These are phyloP conservation scores for Cyprinodon diabolis DNA, from an alignment of 2,797 vertebrate genomes.

Conservation along the genomic window DNA sequence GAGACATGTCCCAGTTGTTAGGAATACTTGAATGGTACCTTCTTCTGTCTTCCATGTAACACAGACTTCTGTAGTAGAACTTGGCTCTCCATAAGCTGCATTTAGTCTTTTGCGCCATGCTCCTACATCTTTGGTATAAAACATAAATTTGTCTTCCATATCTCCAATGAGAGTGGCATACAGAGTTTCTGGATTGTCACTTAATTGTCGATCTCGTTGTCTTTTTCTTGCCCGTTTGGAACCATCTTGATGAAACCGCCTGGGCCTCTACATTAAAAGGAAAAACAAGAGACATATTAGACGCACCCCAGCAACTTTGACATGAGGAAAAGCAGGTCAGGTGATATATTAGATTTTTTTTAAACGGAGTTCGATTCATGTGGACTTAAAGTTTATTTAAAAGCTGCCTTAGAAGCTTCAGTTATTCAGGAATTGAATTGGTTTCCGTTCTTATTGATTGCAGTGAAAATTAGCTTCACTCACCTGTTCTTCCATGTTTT, in stretches of 20 bases:
- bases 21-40: not conserved
- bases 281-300: no score
- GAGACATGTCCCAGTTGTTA: not conserved
- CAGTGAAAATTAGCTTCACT: not conserved
- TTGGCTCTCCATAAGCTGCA: no score
- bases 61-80: no score
- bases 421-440: not conserved
- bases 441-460: not conserved
- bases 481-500: not conserved
- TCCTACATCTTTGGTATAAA: not conserved
- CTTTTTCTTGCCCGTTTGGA: accelerated
- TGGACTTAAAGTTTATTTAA: not conserved
- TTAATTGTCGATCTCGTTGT: accelerated
- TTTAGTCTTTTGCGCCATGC: no score
- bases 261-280: no score
- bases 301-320: no score
- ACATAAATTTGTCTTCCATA: not conserved
- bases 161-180: not conserved
- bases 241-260: no score
- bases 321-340: no score
- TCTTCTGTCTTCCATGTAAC: accelerated
- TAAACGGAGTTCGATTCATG: not conserved
- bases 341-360: no score
- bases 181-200: accelerated
- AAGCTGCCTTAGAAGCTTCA: not conserved